Evolutionary conservation across 2,888 invertebrate species (phyloP).

Genomic region (Hirtodrosophila alboralis): DNA sequence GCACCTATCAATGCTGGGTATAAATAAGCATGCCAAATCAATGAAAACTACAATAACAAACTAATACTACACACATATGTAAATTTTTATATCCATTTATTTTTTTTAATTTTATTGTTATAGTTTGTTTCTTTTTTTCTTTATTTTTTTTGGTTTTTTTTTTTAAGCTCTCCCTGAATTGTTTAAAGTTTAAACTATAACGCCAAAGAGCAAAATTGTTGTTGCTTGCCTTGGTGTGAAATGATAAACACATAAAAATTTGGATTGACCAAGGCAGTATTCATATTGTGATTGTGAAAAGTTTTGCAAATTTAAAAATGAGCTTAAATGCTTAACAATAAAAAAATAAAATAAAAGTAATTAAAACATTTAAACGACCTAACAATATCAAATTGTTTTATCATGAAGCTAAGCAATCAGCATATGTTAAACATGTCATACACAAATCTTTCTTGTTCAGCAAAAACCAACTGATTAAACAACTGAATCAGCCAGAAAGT

Average conservation of each 20-base stretch:
- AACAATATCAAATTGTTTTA: slow-evolving; percentile 58
- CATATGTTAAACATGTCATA: slow-evolving; percentile 19
- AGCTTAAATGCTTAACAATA: slow-evolving; percentile 18
- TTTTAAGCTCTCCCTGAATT: slow-evolving; percentile 34
- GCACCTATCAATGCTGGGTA: too few species aligned
- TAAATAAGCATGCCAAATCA: neutral
- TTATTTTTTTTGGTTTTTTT: slow-evolving; percentile 20
- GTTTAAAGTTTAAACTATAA: slow-evolving; percentile 33
- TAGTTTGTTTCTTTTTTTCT: slow-evolving; percentile 12
- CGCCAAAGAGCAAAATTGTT: slow-evolving; percentile 7
- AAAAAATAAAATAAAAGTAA: slow-evolving; percentile 22
- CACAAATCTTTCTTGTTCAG: neutral
- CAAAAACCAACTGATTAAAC: too few species aligned
- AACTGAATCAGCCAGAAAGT: too few species aligned
- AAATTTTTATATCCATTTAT: slow-evolving; percentile 15
- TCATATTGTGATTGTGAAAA: slow-evolving; percentile 46
- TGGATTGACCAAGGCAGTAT: slow-evolving; percentile 33
- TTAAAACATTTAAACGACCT: slow-evolving; percentile 48
- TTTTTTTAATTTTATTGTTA: slow-evolving; percentile 6
- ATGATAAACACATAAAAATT: slow-evolving; percentile 28
- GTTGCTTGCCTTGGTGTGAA: slow-evolving; percentile 10
- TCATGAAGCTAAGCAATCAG: slow-evolving; percentile 52
- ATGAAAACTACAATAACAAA: slow-evolving; percentile 13
- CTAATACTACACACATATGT: too few species aligned
- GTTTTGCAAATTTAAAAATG: slow-evolving; percentile 37